A percentile compares a stretch with the other conserved stretches of the same genome.
Evolutionary conservation across 2,888 invertebrate species (phyloP).

Genomic region (Hermaeophaga mercurialis): DNA sequence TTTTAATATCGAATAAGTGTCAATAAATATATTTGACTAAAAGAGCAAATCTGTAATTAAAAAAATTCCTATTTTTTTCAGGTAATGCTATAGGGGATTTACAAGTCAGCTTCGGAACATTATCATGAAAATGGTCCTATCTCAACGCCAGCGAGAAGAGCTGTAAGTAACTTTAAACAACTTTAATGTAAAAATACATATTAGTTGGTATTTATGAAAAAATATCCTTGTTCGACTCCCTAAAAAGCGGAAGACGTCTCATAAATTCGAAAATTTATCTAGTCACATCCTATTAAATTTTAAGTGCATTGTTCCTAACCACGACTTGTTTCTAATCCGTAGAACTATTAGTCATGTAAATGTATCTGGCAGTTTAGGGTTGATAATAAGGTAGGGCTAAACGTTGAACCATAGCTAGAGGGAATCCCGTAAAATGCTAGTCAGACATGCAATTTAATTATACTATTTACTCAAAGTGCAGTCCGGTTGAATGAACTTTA

Average conservation of each 20-base stretch:
- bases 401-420: background rate
- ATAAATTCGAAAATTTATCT: background rate
- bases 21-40: no score
- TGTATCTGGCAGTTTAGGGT: background rate
- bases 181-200: no score
- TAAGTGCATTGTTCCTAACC: background rate
- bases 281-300: background rate
- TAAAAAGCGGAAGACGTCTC: background rate
- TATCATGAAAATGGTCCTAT: conserved; percentile 98
- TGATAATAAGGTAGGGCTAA: conserved; percentile 3
- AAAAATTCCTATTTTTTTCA: conserved; percentile 40
- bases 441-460: conserved; percentile 29
- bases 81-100: conserved; percentile 53
- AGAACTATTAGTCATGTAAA: background rate
- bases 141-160: conserved; percentile 99
- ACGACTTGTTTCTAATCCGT: background rate
- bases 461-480: conserved; percentile 11
- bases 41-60: no score
- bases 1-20: no score
- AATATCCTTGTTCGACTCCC: background rate
- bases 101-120: conserved; percentile 52
- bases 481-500: conserved; percentile 28
- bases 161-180: conserved; percentile 86
- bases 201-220: no score
- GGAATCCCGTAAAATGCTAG: conserved; percentile 27